Conservation (phyloP, 2,888 invertebrate genomes). For the Graphium colonna region DNA sequence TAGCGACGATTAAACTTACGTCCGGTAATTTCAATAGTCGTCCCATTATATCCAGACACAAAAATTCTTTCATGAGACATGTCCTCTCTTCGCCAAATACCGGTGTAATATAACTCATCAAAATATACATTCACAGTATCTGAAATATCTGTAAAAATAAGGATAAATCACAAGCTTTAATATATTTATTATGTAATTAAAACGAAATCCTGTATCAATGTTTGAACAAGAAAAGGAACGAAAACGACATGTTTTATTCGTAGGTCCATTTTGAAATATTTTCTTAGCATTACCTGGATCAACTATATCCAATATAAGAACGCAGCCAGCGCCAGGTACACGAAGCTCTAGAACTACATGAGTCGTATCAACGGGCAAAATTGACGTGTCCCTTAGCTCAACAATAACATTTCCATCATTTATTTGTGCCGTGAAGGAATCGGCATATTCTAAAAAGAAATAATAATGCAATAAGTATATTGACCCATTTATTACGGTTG, state of each 20-base stretch:
- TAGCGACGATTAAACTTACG: too few relatives aligned
- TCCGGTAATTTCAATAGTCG: constrained; percentile 44
- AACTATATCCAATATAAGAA: constrained; percentile 39
- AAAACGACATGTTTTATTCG: too few relatives aligned
- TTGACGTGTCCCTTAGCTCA: constrained; percentile 30
- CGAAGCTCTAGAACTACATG: constrained; percentile 47
- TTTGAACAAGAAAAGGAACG: too few relatives aligned
- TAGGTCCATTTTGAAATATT: neutral
- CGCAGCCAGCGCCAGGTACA: constrained; percentile 45
- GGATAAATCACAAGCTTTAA: too few relatives aligned
- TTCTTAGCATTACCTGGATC: constrained; percentile 36
- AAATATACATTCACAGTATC: constrained; percentile 36
- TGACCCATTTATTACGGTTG: too few relatives aligned
- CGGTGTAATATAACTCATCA: constrained; percentile 51
- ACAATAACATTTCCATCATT: constrained; percentile 39
- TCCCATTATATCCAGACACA: constrained; percentile 42
- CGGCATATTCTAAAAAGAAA: constrained; percentile 40
- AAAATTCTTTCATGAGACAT: constrained; percentile 53
- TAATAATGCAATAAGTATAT: too few relatives aligned
- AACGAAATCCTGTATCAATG: too few relatives aligned
- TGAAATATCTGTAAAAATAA: too few relatives aligned
- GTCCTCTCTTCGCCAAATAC: constrained; percentile 37
- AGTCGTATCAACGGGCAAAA: constrained; percentile 37
- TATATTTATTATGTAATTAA: too few relatives aligned
- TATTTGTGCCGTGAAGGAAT: constrained; percentile 38